Conservation (phyloP, 2,888 invertebrate species). For the Polymixis flavicincta region DNA sequence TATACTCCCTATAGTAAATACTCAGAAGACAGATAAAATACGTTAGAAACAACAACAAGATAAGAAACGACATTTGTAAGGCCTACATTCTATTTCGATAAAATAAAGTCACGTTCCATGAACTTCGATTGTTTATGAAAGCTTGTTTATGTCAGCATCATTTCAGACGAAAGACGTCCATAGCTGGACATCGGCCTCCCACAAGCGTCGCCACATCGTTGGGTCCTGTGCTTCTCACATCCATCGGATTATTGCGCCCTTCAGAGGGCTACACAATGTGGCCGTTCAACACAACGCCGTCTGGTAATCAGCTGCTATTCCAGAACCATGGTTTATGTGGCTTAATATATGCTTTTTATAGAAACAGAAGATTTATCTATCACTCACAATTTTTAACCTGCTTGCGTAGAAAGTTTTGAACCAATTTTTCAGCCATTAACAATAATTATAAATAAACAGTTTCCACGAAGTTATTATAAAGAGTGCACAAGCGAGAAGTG, state of each 20-base stretch:
- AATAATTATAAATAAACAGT: slow-evolving; percentile 50
- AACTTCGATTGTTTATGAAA: neutral
- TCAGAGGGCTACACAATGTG: neutral
- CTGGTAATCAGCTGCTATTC: neutral
- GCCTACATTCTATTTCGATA: neutral
- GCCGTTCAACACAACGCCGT: neutral
- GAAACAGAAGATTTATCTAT: too few relatives aligned
- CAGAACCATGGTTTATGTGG: neutral
- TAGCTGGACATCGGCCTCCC: neutral
- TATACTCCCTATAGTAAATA: slow-evolving; percentile 14
- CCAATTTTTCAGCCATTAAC: slow-evolving; percentile 43
- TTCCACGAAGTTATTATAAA: slow-evolving; percentile 62
- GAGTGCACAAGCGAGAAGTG: slow-evolving; percentile 65
- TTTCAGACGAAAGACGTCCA: neutral
- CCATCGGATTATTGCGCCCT: neutral
- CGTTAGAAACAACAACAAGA: neutral
- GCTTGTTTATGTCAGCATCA: neutral
- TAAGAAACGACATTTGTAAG: neutral
- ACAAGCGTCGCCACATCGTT: neutral
- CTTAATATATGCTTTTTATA: neutral
- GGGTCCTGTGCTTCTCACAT: neutral
- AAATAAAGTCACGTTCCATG: neutral
- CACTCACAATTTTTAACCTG: neutral
- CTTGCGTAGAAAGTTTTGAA: slow-evolving; percentile 29
- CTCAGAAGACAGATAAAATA: neutral